These are phyloP conservation scores for Eunapius fragilis DNA, from an alignment of 37 sponge, comb jelly and placozoan genomes.

Conservation along the genomic window DNA sequence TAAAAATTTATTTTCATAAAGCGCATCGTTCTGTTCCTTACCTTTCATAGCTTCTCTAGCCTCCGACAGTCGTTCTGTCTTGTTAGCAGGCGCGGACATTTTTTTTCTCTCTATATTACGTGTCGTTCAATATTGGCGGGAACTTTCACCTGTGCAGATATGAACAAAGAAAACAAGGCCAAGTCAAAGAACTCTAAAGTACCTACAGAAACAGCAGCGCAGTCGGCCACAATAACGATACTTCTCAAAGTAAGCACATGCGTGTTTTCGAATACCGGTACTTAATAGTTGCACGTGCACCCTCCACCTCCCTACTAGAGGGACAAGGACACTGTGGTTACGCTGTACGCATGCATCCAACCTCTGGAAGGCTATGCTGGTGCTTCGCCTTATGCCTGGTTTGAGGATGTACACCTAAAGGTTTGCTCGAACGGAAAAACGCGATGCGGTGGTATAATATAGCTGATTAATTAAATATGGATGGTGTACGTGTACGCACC, in stretches of 20 bases:
- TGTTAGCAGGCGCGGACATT: constrained; percentile 2
- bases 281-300: not conserved
- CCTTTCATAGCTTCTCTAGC: constrained; percentile 74
- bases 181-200: not conserved
- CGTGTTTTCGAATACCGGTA: not conserved
- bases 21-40: constrained; percentile 6
- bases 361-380: not conserved
- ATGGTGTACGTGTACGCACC: too few species aligned
- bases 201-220: not conserved
- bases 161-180: not conserved
- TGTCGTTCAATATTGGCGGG: constrained; percentile 5
- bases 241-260: not conserved
- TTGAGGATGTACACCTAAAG: constrained; percentile 20
- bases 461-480: not conserved
- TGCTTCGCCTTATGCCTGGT: constrained; percentile 15
- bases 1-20: not conserved
- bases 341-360: not conserved
- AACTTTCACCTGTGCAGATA: not conserved
- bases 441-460: not conserved
- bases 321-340: constrained; percentile 1
- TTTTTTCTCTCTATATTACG: not conserved
- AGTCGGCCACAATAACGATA: not conserved
- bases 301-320: too few species aligned
- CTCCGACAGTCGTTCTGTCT: constrained; percentile 47
- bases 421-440: not conserved